Percentiles rank a stretch among this genome's conserved stretches.
Conservation (phyloP, 2,113 vertebrate species). For the Hippopotamus amphibius region DNA sequence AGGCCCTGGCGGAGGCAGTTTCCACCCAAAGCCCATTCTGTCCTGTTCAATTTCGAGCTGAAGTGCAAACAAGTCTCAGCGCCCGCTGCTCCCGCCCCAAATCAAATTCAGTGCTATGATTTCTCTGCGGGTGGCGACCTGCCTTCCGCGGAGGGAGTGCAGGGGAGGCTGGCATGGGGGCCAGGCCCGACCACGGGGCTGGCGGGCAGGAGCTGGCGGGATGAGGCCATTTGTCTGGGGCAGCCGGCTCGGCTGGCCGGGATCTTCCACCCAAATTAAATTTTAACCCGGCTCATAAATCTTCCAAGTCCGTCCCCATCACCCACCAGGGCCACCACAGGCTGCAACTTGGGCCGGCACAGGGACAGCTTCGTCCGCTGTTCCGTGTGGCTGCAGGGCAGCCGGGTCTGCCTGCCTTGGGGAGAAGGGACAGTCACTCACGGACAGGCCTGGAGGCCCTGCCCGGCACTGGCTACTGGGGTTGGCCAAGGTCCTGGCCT, state of each 20-base stretch:
- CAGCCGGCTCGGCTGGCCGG: constrained; percentile 60
- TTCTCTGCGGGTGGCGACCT: constrained; percentile 50
- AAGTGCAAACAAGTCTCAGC: constrained; percentile 73
- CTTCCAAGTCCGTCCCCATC: constrained; percentile 68
- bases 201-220: not conserved
- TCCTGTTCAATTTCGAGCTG: constrained; percentile 66
- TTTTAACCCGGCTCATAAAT: constrained; percentile 82
- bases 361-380: not conserved
- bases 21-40: not conserved
- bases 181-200: not conserved
- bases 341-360: not conserved
- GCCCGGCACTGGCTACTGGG: not conserved
- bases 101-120: constrained; percentile 60
- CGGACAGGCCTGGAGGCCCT: not conserved
- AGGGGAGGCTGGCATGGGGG: constrained; percentile 26
- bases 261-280: constrained; percentile 83
- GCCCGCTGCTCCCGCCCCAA: constrained; percentile 35
- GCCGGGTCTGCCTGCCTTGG: not conserved
- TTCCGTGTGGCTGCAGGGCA: not conserved
- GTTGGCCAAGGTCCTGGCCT: not conserved
- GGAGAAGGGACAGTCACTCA: not conserved
- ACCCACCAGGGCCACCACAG: not conserved
- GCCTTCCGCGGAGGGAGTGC: constrained; percentile 72
- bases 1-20: not conserved
- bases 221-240: constrained; percentile 76